Evolutionary conservation across 1,140 invertebrate genomes (phyloP).

Genomic region (Pogonomyrmex barbatus): DNA sequence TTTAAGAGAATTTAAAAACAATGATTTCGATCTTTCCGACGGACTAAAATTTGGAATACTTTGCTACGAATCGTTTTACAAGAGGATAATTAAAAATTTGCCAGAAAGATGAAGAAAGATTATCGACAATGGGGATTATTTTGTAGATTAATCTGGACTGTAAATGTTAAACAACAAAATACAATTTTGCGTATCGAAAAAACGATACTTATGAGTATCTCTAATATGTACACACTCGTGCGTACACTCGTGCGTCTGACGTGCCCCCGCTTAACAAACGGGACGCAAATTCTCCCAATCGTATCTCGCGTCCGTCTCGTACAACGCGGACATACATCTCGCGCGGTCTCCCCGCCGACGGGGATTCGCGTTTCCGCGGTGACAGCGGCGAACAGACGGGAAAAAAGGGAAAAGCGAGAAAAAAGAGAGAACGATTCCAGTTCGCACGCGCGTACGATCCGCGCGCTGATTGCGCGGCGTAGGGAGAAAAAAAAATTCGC

Average conservation of each 20-base stretch:
- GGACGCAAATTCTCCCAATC: conserved; percentile 26
- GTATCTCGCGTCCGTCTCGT: conserved; percentile 1
- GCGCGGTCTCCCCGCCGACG: not conserved
- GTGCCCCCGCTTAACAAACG: not conserved
- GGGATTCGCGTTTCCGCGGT: not conserved
- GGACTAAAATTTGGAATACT: no score
- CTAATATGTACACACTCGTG: not conserved
- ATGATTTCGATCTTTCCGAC: no score
- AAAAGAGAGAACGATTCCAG: conserved; percentile 8
- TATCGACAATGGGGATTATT: no score
- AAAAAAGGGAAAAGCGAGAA: not conserved
- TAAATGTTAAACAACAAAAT: no score
- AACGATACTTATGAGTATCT: not conserved
- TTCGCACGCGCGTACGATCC: conserved; percentile 65
- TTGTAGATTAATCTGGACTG: no score
- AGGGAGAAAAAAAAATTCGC: conserved; percentile 67
- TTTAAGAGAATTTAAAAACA: no score
- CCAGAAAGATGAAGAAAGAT: no score
- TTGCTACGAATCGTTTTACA: no score
- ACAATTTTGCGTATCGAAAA: not conserved
- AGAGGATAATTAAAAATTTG: no score
- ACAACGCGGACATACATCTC: not conserved
- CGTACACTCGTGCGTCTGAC: not conserved
- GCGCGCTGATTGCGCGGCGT: conserved; percentile 69
- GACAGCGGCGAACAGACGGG: not conserved